Conservation (phyloP, 2,888 invertebrate species). For the Drosophila algonquin region DNA sequence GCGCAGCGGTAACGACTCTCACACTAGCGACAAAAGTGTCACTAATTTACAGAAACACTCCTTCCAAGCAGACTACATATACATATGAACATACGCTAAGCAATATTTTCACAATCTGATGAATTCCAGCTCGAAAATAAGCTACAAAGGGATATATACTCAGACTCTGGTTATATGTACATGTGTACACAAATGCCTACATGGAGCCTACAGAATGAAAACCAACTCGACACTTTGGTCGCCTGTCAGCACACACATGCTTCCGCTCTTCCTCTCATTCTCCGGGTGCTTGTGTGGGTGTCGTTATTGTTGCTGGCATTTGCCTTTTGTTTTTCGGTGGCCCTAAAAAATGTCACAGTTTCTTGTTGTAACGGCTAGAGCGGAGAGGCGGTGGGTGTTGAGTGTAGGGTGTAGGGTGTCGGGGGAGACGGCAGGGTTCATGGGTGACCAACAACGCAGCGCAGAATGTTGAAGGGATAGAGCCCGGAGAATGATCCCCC, state of each 20-base stretch:
- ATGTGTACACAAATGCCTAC: too few relatives aligned
- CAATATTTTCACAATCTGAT: background rate
- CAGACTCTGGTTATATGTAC: too few relatives aligned
- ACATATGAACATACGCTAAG: too few relatives aligned
- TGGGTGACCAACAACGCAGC: background rate
- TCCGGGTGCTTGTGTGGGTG: constrained; percentile 36
- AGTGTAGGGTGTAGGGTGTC: constrained; percentile 18
- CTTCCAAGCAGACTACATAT: background rate
- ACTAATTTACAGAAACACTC: background rate
- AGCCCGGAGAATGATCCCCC: constrained; percentile 28
- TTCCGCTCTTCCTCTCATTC: constrained; percentile 48
- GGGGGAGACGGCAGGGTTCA: background rate
- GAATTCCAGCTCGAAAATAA: background rate
- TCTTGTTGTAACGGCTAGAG: constrained; percentile 66
- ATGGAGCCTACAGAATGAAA: background rate
- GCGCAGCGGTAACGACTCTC: constrained; percentile 18
- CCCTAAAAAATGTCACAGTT: constrained; percentile 68
- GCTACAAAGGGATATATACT: too few relatives aligned
- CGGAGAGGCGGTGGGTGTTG: constrained; percentile 12
- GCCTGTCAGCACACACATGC: constrained; percentile 21
- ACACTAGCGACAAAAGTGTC: constrained; percentile 29
- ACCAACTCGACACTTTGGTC: constrained; percentile 23
- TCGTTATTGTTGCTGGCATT: constrained; percentile 34
- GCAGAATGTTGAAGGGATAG: constrained; percentile 4
- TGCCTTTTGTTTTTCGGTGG: constrained; percentile 61